Percentiles rank a stretch among this genome's conserved stretches.
Conservation (phyloP, 2,888 invertebrate species). For the Augiades crinisus region DNA sequence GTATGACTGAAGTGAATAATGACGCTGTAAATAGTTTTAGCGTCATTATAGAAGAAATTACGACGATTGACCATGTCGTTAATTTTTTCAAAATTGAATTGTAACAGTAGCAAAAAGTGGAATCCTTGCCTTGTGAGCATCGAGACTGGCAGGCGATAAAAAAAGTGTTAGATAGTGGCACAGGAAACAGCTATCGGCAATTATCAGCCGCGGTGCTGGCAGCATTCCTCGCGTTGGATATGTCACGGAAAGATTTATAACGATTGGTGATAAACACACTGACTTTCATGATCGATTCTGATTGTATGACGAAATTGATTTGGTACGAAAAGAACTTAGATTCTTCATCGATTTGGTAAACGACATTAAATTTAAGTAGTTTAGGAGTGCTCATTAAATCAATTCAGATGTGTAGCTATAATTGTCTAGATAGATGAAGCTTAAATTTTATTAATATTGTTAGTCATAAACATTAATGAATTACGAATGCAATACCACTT, state of each 20-base stretch:
- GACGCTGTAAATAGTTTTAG: no score
- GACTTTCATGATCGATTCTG: conserved; percentile 3
- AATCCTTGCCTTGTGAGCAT: neutral
- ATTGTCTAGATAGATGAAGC: no score
- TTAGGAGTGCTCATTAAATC: no score
- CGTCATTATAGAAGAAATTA: neutral
- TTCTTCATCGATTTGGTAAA: neutral
- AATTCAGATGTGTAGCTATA: no score
- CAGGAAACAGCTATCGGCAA: conserved; percentile 73
- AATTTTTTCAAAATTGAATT: neutral
- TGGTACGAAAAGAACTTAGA: neutral
- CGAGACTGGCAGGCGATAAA: conserved; percentile 39
- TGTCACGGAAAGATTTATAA: conserved; percentile 50
- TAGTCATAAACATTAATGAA: no score
- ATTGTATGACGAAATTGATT: neutral
- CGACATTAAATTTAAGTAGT: neutral
- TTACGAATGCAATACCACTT: no score
- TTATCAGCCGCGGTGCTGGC: conserved; percentile 50
- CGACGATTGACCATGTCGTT: neutral
- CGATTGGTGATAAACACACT: conserved; percentile 36
- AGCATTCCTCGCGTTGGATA: conserved; percentile 45
- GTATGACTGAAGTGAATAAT: no score
- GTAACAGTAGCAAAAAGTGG: neutral
- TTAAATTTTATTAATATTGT: no score
- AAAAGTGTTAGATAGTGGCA: conserved; percentile 61